Percentiles rank a stretch among this genome's conserved stretches.
phyloP scores from a whole-genome alignment of 2,113 vertebrate species.

The human (Homo sapiens) region GRCh38 chr11:38405501-38406000 shows the following conservation, averaged over 20 bases:
- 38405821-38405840: background rate
- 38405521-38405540: no score
- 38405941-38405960: background rate
- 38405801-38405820: background rate
- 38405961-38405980: background rate
- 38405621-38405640: background rate
- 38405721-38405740: background rate
- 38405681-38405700: background rate
- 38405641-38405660: background rate
- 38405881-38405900: fast-evolving
- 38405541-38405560: no score
- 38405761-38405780: background rate
- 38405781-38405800: background rate
- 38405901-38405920: background rate
- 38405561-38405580: no score
- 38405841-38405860: background rate
- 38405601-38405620: background rate
- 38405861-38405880: background rate
- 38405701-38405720: background rate
- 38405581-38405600: no score
- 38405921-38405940: background rate
- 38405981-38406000: background rate
- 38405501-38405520: no score
- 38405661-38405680: background rate
- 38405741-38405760: background rate